Conservation (phyloP, 92 coral and sea anemone genomes). For the Epizoanthus stellaris region DNA sequence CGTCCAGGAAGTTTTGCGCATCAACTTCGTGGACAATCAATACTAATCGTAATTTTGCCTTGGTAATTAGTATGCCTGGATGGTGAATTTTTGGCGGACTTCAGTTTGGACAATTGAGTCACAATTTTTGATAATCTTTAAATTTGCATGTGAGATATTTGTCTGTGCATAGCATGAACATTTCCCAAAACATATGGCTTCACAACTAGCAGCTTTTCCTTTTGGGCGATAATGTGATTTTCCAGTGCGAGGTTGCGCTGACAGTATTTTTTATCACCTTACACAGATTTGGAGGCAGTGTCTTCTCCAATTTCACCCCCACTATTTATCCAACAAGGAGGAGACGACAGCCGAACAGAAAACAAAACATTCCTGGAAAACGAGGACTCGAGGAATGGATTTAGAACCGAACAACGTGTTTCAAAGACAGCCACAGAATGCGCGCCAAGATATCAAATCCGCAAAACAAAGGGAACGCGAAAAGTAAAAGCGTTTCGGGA, state of each 20-base stretch:
- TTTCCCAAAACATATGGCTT: background rate
- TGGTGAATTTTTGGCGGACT: constrained; percentile 21
- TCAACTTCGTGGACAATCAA: background rate
- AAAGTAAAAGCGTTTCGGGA: constrained; percentile 12
- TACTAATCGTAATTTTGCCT: constrained; percentile 5
- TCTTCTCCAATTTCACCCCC: constrained; percentile 23
- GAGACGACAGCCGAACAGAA: constrained; percentile 25
- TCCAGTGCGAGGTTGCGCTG: background rate
- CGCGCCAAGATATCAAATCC: constrained; percentile 17
- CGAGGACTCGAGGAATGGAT: constrained; percentile 13
- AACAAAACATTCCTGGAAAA: constrained; percentile 27
- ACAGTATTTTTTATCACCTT: constrained; percentile 35
- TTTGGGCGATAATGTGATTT: constrained; percentile 25
- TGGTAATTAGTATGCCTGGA: background rate
- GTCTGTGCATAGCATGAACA: background rate
- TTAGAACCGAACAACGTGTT: constrained; percentile 15
- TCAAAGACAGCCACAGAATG: constrained; percentile 19
- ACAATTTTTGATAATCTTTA: background rate
- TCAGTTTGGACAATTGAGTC: background rate
- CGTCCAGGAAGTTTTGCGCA: constrained; percentile 22
- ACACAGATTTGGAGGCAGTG: constrained; percentile 13
- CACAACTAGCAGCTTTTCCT: background rate
- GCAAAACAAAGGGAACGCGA: constrained; percentile 23
- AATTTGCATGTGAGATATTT: background rate
- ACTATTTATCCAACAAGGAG: background rate